phyloP scores from a whole-genome alignment of 2,888 invertebrate species.

The Aspidiotus rigidus region DNA sequence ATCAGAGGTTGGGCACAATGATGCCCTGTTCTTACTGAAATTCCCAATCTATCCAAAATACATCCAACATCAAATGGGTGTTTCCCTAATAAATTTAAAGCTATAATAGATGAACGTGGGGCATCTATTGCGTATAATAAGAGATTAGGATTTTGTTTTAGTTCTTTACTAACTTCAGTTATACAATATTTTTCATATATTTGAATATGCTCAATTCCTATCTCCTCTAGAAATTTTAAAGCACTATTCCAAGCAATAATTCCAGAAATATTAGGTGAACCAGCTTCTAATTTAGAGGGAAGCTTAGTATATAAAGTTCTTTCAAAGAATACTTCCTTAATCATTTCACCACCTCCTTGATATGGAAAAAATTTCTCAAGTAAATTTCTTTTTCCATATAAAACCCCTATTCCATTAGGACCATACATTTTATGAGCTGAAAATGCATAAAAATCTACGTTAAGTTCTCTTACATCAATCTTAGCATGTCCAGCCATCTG shows the following conservation, averaged over 20 bases:
- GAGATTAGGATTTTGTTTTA: background rate
- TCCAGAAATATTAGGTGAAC: conserved; percentile 4
- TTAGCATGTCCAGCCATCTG: background rate
- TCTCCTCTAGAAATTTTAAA: background rate
- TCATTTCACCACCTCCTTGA: conserved; percentile 12
- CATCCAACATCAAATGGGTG: conserved; percentile 9
- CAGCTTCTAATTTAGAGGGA: conserved; percentile 15
- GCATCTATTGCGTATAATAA: background rate
- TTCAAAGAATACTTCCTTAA: background rate
- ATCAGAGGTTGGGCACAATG: conserved; percentile 19
- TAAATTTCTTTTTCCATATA: conserved; percentile 10
- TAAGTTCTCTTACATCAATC: conserved; percentile 11
- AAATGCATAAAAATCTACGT: conserved; percentile 7
- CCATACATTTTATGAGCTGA: conserved; percentile 24
- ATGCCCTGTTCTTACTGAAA: conserved; percentile 20
- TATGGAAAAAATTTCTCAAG: conserved; percentile 3
- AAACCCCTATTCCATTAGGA: conserved; percentile 18
- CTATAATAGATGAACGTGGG: background rate
- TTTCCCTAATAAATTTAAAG: conserved; percentile 5
- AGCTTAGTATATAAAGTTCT: background rate
- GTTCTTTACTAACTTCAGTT: background rate
- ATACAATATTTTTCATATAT: background rate
- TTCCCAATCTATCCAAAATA: conserved; percentile 4
- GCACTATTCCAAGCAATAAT: background rate
- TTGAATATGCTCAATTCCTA: background rate